Conservation (phyloP, 2,113 vertebrate genomes). For the Ceuthmochares aereus region DNA sequence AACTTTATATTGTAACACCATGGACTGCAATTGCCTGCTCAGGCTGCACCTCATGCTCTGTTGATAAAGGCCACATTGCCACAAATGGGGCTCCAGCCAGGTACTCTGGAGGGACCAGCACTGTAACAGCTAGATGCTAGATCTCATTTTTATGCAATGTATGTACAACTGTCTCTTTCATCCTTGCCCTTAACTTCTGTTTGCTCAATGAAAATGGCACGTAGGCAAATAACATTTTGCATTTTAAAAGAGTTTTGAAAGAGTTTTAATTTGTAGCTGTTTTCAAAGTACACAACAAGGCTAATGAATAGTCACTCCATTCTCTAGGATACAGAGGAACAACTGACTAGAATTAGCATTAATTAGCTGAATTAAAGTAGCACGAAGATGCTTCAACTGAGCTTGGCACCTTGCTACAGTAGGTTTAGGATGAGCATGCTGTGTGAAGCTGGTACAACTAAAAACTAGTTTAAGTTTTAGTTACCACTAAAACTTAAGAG, state of each 20-base stretch:
- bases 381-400: background rate
- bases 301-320: constrained; percentile 54
- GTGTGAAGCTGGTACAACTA: background rate
- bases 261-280: constrained; percentile 60
- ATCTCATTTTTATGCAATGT: constrained; percentile 38
- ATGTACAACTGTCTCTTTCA: background rate
- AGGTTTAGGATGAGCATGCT: background rate
- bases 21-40: background rate
- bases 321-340: constrained; percentile 8
- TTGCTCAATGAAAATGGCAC: constrained; percentile 37
- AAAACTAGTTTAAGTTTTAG: too few relatives aligned
- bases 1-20: background rate
- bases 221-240: constrained; percentile 59
- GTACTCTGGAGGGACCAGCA: background rate
- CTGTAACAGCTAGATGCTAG: background rate
- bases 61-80: background rate
- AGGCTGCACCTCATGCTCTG: background rate
- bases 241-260: constrained; percentile 69
- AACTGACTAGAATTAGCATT: constrained; percentile 53
- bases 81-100: background rate
- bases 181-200: constrained; percentile 24
- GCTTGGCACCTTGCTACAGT: background rate
- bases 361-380: constrained; percentile 25
- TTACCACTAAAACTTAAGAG: background rate
- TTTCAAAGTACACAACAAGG: constrained; percentile 48